These are phyloP conservation scores for Notoglanidium macrostoma DNA, from an alignment of 2,797 vertebrate genomes.

Conservation along the genomic window DNA sequence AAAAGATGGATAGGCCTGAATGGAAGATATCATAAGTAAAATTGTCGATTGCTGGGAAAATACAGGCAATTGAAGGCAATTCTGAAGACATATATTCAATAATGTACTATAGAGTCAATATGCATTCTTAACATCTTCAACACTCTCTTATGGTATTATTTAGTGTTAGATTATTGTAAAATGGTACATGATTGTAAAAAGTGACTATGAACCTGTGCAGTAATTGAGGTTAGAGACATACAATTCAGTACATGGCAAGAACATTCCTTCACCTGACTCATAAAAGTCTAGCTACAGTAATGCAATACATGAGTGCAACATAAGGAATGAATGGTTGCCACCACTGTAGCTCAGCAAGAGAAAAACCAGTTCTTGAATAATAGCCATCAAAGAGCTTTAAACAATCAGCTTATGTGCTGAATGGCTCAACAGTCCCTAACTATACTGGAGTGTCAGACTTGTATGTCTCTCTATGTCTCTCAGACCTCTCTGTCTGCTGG, in stretches of 20 bases:
- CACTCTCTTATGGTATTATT: background rate
- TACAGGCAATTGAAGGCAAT: background rate
- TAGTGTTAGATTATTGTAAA: background rate
- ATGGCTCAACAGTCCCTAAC: conserved; percentile 3
- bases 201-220: background rate
- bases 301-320: conserved; percentile 16
- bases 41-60: background rate
- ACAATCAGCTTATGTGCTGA: conserved; percentile 7
- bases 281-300: conserved; percentile 15
- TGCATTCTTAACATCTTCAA: background rate
- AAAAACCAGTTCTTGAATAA: conserved; percentile 30
- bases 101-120: background rate
- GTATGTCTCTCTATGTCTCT: conserved; percentile 52
- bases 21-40: conserved; percentile 4
- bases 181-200: background rate
- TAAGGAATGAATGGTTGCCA: background rate
- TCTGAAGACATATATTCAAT: background rate
- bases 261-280: background rate
- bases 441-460: conserved; percentile 62
- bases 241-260: background rate
- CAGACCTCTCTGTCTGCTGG: conserved; percentile 17
- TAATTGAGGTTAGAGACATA: background rate
- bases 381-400: conserved; percentile 13
- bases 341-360: conserved; percentile 14
- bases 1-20: conserved; percentile 19